A percentile compares a stretch with the other conserved stretches of the same genome.
phyloP scores from a whole-genome alignment of 2,797 vertebrate species.

The Sebastes glaucus region DNA sequence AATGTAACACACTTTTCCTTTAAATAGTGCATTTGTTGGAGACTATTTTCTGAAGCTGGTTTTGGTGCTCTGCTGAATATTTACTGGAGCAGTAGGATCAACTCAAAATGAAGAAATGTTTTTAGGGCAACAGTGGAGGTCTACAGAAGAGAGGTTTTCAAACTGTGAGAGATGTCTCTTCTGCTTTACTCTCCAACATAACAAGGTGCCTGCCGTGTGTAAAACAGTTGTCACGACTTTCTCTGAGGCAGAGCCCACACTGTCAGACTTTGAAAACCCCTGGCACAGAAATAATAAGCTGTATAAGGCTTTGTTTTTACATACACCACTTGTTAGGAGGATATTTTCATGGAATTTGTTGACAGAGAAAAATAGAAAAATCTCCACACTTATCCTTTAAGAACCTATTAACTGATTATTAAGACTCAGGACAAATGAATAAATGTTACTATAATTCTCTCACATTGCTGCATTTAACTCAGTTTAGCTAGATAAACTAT shows the following conservation, averaged over 20 bases:
- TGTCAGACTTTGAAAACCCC: not conserved
- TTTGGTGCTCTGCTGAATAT: not conserved
- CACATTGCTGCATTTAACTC: not conserved
- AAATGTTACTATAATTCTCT: not conserved
- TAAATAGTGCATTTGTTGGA: no score
- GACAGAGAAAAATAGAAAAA: not conserved
- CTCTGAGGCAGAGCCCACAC: not conserved
- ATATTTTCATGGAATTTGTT: not conserved
- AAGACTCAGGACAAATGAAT: not conserved
- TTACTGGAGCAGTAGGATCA: not conserved
- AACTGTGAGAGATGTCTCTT: not conserved
- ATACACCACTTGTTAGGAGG: not conserved
- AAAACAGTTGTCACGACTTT: not conserved
- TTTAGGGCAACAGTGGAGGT: not conserved
- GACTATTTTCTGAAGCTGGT: no score
- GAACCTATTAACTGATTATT: not conserved
- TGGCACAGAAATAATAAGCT: not conserved
- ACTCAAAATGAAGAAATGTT: not conserved
- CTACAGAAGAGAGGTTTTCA: not conserved
- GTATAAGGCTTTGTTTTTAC: not conserved
- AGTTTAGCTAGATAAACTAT: not conserved
- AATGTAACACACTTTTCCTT: no score
- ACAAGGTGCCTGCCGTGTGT: not conserved
- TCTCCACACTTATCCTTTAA: not conserved
- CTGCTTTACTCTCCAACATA: not conserved